Conservation (phyloP, 2,113 vertebrate species). For the Benitochromis conjunctus region DNA sequence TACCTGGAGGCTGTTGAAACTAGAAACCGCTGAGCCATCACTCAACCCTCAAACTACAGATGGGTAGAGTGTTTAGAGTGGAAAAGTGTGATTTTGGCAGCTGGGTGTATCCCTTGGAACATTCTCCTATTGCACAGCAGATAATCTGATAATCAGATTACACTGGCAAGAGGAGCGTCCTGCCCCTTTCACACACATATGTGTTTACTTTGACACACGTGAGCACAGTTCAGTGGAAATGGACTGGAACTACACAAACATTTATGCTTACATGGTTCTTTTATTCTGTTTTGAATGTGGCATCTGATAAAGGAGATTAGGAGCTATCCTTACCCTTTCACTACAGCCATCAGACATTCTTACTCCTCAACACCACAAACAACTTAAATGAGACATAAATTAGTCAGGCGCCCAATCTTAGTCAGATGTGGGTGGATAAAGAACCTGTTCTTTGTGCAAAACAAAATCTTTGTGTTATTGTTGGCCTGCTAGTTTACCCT, state of each 20-base stretch:
- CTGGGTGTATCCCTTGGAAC: background rate
- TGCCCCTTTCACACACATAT: constrained; percentile 12
- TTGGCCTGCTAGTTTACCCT: background rate
- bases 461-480: background rate
- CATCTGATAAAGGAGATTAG: background rate
- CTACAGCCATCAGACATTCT: constrained; percentile 24
- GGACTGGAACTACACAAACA: background rate
- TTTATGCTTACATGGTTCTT: background rate
- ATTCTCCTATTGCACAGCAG: constrained; percentile 3
- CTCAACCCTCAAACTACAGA: background rate
- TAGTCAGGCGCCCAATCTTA: background rate
- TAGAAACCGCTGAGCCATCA: background rate
- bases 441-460: background rate
- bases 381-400: background rate
- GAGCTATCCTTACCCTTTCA: background rate
- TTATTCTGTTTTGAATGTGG: constrained; percentile 3
- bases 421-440: background rate
- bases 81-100: constrained; percentile 15
- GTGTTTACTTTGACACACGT: background rate
- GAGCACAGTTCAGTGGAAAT: background rate
- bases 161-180: constrained; percentile 18
- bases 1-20: constrained; percentile 17
- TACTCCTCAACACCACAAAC: background rate
- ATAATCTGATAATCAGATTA: constrained; percentile 65
- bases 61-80: background rate